A percentile compares a stretch with the other conserved stretches of the same genome.
Evolutionary conservation across 2,113 vertebrate genomes (phyloP).

Genomic region (Oenanthe oenanthe): DNA sequence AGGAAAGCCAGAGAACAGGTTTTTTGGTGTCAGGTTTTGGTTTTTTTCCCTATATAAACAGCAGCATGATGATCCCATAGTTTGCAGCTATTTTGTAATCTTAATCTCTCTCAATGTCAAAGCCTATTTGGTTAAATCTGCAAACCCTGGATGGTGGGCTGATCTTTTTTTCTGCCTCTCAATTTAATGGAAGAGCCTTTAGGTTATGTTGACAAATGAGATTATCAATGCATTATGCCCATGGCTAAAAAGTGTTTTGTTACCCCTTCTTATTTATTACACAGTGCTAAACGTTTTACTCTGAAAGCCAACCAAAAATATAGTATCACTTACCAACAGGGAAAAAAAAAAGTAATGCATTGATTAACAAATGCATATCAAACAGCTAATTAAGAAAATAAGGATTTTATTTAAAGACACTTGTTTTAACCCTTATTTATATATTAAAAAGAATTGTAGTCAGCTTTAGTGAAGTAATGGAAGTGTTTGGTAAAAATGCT

Average conservation of each 20-base stretch:
- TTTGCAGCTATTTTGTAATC: not conserved
- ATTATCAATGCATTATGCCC: not conserved
- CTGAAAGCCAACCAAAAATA: not conserved
- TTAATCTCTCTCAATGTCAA: not conserved
- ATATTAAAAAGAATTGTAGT: not conserved
- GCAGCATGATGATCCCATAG: accelerated
- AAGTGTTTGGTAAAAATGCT: not conserved
- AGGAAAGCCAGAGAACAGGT: not conserved
- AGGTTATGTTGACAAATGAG: not conserved
- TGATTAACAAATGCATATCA: not conserved
- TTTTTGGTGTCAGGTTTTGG: not conserved
- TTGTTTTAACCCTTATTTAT: not conserved
- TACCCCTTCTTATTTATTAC: not conserved
- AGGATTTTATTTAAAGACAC: not conserved
- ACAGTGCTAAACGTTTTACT: not conserved
- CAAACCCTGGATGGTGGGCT: not conserved
- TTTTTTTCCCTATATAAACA: not conserved
- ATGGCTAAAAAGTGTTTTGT: not conserved
- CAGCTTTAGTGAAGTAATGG: not conserved
- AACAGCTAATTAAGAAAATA: not conserved
- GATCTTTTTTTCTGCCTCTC: not conserved
- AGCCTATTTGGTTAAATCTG: not conserved
- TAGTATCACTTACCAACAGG: not conserved
- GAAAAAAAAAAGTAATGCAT: not conserved
- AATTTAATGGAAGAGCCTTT: not conserved